Conservation (phyloP, 30 jellyfish, hydroid and myxozoan species). For the Sanderia malayensis region DNA sequence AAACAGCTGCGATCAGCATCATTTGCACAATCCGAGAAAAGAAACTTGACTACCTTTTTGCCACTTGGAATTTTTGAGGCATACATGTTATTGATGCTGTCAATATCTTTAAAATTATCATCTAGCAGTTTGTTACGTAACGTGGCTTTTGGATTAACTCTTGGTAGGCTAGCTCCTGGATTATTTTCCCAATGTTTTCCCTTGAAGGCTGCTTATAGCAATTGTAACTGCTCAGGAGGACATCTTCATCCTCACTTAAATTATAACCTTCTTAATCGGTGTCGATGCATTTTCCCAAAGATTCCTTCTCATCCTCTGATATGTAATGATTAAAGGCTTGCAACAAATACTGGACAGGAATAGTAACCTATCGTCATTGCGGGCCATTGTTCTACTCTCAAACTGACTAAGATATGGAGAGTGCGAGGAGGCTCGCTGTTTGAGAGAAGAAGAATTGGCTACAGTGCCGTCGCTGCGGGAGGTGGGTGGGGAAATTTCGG, state of each 20-base stretch:
- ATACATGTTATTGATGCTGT: background rate
- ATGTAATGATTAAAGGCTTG: constrained; percentile 13
- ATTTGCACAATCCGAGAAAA: background rate
- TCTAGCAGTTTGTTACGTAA: constrained; percentile 33
- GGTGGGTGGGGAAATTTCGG: too few species aligned
- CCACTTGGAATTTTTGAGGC: constrained; percentile 5
- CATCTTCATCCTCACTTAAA: constrained; percentile 22
- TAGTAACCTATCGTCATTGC: too few species aligned
- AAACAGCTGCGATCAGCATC: constrained; percentile 17
- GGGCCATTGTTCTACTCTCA: too few species aligned
- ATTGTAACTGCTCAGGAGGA: constrained; percentile 24
- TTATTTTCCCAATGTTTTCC: constrained; percentile 16
- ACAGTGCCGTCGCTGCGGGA: too few species aligned
- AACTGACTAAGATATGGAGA: too few species aligned
- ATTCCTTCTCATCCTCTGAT: constrained; percentile 23
- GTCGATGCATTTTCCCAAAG: constrained; percentile 18
- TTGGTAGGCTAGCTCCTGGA: constrained; percentile 36
- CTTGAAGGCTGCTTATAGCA: constrained; percentile 24
- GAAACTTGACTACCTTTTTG: constrained; percentile 14
- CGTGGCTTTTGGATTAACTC: constrained; percentile 33
- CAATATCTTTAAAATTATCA: constrained; percentile 11
- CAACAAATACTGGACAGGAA: constrained; percentile 16
- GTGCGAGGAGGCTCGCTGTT: too few species aligned
- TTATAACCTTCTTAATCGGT: constrained; percentile 10
- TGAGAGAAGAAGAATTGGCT: too few species aligned